Conservation (phyloP, 2,888 invertebrate genomes). For the Rotaria magnacalcarata region DNA sequence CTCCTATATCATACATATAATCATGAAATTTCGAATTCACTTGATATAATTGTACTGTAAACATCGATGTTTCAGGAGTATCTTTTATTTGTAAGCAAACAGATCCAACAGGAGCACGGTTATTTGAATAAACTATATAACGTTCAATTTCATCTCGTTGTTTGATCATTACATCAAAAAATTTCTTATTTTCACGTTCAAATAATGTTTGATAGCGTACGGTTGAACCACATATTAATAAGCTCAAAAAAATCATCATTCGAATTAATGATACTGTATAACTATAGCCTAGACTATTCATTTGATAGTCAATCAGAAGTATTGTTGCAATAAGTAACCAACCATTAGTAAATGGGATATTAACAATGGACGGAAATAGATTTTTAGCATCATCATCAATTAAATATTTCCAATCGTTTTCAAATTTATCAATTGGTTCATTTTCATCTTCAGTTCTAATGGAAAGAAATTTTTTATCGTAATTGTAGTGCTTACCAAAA, state of each 20-base stretch:
- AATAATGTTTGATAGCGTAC: constrained; percentile 11
- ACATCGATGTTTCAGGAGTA: not conserved
- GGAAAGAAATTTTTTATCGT: too few relatives aligned
- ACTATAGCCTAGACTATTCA: not conserved
- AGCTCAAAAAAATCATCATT: not conserved
- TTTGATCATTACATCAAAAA: not conserved
- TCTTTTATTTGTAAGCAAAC: not conserved
- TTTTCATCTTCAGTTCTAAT: not conserved
- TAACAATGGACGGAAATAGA: not conserved
- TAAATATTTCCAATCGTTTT: constrained; percentile 6
- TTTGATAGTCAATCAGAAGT: not conserved
- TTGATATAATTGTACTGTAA: not conserved
- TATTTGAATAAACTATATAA: not conserved
- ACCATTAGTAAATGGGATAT: not conserved
- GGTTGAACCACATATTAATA: not conserved
- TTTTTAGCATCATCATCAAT: not conserved
- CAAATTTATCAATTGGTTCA: not conserved
- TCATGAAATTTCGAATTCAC: not conserved
- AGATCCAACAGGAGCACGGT: not conserved
- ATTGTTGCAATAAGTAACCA: not conserved
- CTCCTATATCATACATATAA: not conserved
- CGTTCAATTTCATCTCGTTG: not conserved
- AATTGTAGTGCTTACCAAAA: too few relatives aligned
- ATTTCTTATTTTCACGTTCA: not conserved
- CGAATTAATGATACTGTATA: not conserved